Evolutionary conservation across 2,888 invertebrate genomes (phyloP).

Genomic region (Choristoneura rosaceana): DNA sequence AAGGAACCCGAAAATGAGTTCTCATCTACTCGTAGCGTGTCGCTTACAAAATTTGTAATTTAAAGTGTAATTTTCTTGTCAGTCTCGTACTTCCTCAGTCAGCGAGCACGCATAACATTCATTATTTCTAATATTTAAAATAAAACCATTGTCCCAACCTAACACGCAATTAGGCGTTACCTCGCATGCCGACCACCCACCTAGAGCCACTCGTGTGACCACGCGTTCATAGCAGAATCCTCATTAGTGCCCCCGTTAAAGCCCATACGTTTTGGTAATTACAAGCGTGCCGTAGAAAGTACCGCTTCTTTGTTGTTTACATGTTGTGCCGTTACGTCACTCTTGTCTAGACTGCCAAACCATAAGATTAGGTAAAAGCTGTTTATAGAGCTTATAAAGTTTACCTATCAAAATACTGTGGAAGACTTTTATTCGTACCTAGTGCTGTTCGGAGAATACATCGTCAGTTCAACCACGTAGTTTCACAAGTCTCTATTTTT

Average conservation of each 20-base stretch:
- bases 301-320: constrained; percentile 32
- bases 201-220: constrained; percentile 50
- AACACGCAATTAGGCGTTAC: constrained; percentile 30
- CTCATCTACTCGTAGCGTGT: background rate
- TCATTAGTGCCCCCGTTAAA: constrained; percentile 31
- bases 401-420: background rate
- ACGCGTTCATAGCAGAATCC: constrained; percentile 34
- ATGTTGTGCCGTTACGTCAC: constrained; percentile 24
- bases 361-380: background rate
- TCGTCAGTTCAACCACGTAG: background rate
- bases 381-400: background rate
- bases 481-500: background rate
- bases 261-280: constrained; percentile 36
- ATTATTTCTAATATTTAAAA: constrained; percentile 22
- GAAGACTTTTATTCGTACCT: background rate
- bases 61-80: constrained; percentile 35
- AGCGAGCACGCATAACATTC: constrained; percentile 17
- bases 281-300: constrained; percentile 32
- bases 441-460: no score
- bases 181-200: constrained; percentile 61
- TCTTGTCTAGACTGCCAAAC: constrained; percentile 12
- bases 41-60: constrained; percentile 20
- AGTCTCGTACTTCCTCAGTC: constrained; percentile 10
- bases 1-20: background rate
- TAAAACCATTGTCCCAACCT: constrained; percentile 26